phyloP scores from a whole-genome alignment of 1,140 invertebrate species.

The Drosophila punjabiensis region DNA sequence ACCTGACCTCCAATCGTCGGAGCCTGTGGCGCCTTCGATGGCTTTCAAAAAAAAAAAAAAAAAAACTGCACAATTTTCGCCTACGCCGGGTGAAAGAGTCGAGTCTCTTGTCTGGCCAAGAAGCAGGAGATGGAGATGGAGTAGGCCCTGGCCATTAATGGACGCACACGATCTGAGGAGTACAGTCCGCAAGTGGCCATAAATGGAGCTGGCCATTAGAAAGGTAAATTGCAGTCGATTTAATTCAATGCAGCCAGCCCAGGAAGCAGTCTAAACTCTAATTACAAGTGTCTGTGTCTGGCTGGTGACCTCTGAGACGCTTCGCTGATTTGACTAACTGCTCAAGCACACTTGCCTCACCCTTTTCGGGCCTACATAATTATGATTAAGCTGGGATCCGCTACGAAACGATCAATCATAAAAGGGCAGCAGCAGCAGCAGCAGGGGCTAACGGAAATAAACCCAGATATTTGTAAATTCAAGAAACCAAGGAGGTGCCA shows the following conservation, averaged over 20 bases:
- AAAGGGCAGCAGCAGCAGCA: conserved; percentile 49
- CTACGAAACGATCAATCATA: conserved; percentile 56
- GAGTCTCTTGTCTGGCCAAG: conserved; percentile 13
- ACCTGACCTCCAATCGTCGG: conserved; percentile 51
- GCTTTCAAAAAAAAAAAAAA: conserved; percentile 63
- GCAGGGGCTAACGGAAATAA: conserved; percentile 46
- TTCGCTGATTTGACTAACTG: conserved; percentile 55
- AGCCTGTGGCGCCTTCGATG: conserved; percentile 64
- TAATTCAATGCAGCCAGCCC: conserved; percentile 54
- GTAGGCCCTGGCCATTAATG: conserved; percentile 46
- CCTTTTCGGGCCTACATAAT: conserved; percentile 16
- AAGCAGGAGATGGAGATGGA: conserved; percentile 16
- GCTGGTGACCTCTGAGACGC: conserved; percentile 51
- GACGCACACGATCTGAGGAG: conserved; percentile 56
- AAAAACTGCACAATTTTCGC: conserved; percentile 68
- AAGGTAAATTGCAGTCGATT: conserved; percentile 63
- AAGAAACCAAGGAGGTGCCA: conserved; percentile 15
- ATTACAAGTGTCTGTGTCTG: conserved; percentile 48
- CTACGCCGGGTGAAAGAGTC: conserved; percentile 57
- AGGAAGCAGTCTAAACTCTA: conserved; percentile 30
- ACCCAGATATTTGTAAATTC: conserved; percentile 20
- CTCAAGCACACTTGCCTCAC: conserved; percentile 8
- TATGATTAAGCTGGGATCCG: conserved; percentile 50
- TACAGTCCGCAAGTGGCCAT: conserved; percentile 43
- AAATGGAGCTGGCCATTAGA: conserved; percentile 61